Percentiles rank a stretch among this genome's conserved stretches.
phyloP scores from a whole-genome alignment of 1,140 invertebrate genomes.

The Aphidius ervi region DNA sequence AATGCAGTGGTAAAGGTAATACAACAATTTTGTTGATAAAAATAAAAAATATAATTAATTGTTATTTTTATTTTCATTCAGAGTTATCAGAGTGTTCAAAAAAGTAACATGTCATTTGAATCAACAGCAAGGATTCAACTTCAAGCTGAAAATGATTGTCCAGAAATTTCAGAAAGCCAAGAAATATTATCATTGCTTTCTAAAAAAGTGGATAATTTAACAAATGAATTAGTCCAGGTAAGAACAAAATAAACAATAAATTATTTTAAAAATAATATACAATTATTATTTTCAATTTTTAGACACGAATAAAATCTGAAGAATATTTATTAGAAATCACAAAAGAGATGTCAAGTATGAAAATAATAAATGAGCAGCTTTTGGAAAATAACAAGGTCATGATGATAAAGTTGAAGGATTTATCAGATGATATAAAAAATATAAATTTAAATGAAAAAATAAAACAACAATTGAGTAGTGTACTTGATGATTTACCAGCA shows the following conservation, averaged over 20 bases:
- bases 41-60: no score
- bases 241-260: background rate
- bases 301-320: conserved; percentile 30
- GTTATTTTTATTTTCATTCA: no score
- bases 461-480: no score
- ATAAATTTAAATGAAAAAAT: conserved; percentile 12
- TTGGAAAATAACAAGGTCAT: conserved; percentile 27
- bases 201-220: conserved; percentile 30
- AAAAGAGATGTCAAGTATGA: conserved; percentile 26
- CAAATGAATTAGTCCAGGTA: conserved; percentile 32
- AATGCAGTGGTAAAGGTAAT: no score
- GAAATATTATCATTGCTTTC: background rate
- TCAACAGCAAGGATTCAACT: no score
- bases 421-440: conserved; percentile 27
- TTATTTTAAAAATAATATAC: conserved; percentile 7
- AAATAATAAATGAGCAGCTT: conserved; percentile 25
- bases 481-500: background rate
- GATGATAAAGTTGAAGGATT: conserved; percentile 27
- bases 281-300: background rate
- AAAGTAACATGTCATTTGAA: no score
- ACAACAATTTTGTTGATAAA: no score
- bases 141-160: no score
- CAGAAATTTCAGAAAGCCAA: no score
- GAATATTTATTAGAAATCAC: conserved; percentile 23
- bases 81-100: no score